A percentile compares a stretch with the other conserved stretches of the same genome.
phyloP scores from a whole-genome alignment of 2,888 invertebrate genomes.

The Drosophila multiciliata region DNA sequence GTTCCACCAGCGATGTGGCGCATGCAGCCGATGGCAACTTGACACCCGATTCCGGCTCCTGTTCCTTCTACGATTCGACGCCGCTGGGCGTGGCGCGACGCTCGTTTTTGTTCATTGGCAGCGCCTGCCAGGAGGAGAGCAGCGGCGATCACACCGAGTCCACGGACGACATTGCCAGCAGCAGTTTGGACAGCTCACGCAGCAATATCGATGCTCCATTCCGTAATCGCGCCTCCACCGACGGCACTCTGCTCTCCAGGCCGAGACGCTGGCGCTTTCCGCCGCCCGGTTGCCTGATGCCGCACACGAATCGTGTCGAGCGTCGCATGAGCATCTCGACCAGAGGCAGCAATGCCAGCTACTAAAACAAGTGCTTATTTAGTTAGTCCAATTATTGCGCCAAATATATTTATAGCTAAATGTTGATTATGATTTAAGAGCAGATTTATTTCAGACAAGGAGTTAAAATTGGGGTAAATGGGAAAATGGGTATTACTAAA shows the following conservation, averaged over 20 bases:
- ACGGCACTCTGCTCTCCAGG: slow-evolving; percentile 87
- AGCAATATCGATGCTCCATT: slow-evolving; percentile 86
- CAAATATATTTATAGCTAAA: slow-evolving; percentile 71
- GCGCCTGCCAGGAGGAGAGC: slow-evolving; percentile 87
- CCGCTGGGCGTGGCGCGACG: slow-evolving; percentile 77
- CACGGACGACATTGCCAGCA: slow-evolving; percentile 85
- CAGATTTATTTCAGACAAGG: neutral
- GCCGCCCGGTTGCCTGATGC: slow-evolving; percentile 85
- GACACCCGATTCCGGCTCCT: slow-evolving; percentile 85
- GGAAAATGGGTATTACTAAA: too few species aligned
- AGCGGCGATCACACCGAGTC: slow-evolving; percentile 87
- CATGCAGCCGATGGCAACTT: slow-evolving; percentile 85
- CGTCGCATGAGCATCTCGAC: slow-evolving; percentile 93
- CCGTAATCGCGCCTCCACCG: slow-evolving; percentile 91
- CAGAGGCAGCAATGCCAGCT: slow-evolving; percentile 85
- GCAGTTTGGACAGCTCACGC: slow-evolving; percentile 85
- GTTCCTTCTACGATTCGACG: slow-evolving; percentile 85
- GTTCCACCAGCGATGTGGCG: slow-evolving; percentile 87
- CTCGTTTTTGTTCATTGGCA: slow-evolving; percentile 85
- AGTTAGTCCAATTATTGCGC: slow-evolving; percentile 66
- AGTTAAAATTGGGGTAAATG: neutral
- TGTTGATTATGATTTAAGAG: slow-evolving; percentile 28
- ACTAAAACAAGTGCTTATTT: slow-evolving; percentile 57
- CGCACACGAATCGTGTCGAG: slow-evolving; percentile 86
- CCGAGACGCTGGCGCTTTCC: slow-evolving; percentile 87